A percentile compares a stretch with the other conserved stretches of the same genome.
These are phyloP conservation scores for Meteorus sp. DNA, from an alignment of 1,140 invertebrate genomes.

Conservation along the genomic window DNA sequence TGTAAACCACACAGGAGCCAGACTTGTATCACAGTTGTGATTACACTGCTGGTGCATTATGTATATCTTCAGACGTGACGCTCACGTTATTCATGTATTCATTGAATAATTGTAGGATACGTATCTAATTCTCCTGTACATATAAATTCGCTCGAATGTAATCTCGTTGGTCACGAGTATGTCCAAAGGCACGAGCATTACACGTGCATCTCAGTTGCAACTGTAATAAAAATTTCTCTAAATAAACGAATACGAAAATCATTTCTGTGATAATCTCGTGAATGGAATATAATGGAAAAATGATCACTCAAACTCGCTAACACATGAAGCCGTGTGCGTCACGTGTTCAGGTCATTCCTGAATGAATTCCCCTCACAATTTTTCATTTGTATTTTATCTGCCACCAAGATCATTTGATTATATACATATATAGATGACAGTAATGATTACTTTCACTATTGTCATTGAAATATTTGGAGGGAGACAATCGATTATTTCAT, in stretches of 20 bases:
- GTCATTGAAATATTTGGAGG: too few species aligned
- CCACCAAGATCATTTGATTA: not conserved
- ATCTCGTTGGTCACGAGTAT: not conserved
- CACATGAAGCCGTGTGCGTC: not conserved
- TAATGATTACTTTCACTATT: constrained; percentile 15
- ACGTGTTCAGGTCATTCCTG: not conserved
- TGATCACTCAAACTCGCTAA: too few species aligned
- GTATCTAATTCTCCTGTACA: not conserved
- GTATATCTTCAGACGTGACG: constrained; percentile 23
- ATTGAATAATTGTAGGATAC: constrained; percentile 37
- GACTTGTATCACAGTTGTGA: constrained; percentile 24
- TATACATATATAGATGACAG: too few species aligned
- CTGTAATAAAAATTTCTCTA: too few species aligned
- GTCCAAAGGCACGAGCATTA: not conserved
- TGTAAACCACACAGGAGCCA: too few species aligned
- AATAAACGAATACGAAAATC: not conserved
- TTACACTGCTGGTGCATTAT: constrained; percentile 30
- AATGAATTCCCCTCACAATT: not conserved
- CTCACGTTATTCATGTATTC: constrained; percentile 36
- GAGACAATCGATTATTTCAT: too few species aligned
- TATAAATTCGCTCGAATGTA: too few species aligned
- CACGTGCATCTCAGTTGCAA: too few species aligned
- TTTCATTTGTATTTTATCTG: not conserved
- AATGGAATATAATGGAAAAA: not conserved
- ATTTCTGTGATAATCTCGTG: not conserved